Evolutionary conservation across 2,797 vertebrate genomes (phyloP).

Genomic region (Aulostomus chinensis): DNA sequence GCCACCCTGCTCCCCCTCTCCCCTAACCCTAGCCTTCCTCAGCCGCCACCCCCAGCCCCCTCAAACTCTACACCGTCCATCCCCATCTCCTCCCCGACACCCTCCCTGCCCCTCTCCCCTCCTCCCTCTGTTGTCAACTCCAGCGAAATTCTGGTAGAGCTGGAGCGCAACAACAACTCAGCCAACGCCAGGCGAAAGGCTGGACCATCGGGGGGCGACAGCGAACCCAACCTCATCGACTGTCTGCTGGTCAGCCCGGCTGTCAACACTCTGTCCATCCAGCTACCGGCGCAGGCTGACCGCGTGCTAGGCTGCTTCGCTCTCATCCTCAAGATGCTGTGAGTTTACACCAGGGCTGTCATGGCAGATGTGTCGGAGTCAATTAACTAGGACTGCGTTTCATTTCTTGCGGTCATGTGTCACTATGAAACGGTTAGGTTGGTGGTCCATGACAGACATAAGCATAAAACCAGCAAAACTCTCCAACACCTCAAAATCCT

Average conservation of each 20-base stretch:
- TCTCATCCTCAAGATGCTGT: constrained; percentile 99
- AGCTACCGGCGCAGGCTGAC: constrained; percentile 95
- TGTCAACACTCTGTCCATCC: constrained; percentile 94
- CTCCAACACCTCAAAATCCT: too few relatives aligned
- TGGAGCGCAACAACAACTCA: constrained; percentile 94
- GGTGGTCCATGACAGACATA: too few relatives aligned
- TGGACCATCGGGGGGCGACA: constrained; percentile 84
- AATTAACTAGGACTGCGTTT: too few relatives aligned
- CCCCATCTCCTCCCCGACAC: constrained; percentile 45
- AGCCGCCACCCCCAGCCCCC: constrained; percentile 13
- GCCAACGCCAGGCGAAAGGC: constrained; percentile 87
- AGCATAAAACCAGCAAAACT: too few relatives aligned
- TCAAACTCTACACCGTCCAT: constrained; percentile 27
- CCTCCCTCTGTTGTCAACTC: constrained; percentile 89
- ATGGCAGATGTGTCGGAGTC: too few relatives aligned
- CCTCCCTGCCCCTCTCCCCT: constrained; percentile 69
- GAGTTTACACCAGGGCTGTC: constrained; percentile 69
- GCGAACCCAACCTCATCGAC: constrained; percentile 98
- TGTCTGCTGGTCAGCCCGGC: constrained; percentile 97
- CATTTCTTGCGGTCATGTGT: too few relatives aligned
- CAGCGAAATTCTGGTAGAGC: constrained; percentile 95
- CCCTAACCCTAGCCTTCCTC: constrained; percentile 32
- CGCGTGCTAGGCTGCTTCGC: constrained; percentile 96
- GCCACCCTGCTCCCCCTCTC: constrained; percentile 50
- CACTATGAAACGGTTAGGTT: too few relatives aligned